phyloP scores from a whole-genome alignment of 1,140 invertebrate genomes.

The Holotrichia oblita region DNA sequence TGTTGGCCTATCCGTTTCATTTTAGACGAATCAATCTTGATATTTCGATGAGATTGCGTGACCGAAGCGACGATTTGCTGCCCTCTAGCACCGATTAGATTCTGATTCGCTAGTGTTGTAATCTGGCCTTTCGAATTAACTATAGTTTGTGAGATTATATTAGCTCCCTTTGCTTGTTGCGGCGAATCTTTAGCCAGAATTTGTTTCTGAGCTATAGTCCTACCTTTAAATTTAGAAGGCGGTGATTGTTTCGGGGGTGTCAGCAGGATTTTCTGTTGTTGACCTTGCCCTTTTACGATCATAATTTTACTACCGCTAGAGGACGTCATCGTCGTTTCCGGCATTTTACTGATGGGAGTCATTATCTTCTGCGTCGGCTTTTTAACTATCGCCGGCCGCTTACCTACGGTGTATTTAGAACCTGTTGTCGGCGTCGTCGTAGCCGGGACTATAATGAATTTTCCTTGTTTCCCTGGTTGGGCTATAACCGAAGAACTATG shows the following conservation, averaged over 20 bases:
- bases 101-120: constrained; percentile 48
- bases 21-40: constrained; percentile 21
- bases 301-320: constrained; percentile 64
- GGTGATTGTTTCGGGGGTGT: constrained; percentile 67
- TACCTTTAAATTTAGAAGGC: constrained; percentile 54
- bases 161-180: constrained; percentile 59
- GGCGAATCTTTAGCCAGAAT: constrained; percentile 36
- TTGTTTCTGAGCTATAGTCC: constrained; percentile 39
- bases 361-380: constrained; percentile 52
- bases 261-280: constrained; percentile 65
- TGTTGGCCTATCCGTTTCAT: constrained; percentile 2
- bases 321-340: constrained; percentile 53
- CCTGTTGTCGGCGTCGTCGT: constrained; percentile 51
- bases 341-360: constrained; percentile 48
- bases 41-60: neutral
- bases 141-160: constrained; percentile 62
- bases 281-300: constrained; percentile 69
- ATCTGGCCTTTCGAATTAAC: constrained; percentile 60
- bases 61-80: constrained; percentile 52
- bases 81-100: constrained; percentile 58
- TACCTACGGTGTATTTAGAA: constrained; percentile 52
- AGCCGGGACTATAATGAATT: constrained; percentile 69
- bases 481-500: constrained; percentile 50
- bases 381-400: constrained; percentile 60
- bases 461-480: constrained; percentile 63